Base-by-base conservation (phyloP, 2,113 vertebrate species). In the Thryonomys swinderianus region DNA sequence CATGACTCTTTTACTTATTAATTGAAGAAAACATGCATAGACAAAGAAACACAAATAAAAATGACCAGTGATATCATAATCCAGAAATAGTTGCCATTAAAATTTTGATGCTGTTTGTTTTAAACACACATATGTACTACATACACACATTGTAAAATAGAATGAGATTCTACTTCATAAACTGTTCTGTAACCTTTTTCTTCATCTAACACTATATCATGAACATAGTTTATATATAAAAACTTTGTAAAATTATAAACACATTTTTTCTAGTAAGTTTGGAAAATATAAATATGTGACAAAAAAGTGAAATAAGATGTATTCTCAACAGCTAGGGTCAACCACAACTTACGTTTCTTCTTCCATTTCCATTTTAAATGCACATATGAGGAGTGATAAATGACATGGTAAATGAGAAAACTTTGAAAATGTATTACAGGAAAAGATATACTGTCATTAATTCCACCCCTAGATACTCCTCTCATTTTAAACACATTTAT, bases 211-310 rank as follows among this genome's bases (percentile, higher is more conserved):
- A 48, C 45, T 64, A n/a, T 53, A 18, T 66, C 61, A 85, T 16
- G 3, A 90, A 9, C 37, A 57, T 87, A n/a, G 14, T 9, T 91
- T 74, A 62, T 62, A 84, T 83, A 86, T 76, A 91, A 80, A 94
- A 40, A 34, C 12, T 69, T 71, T 69, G 37, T 83, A 55, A 91
- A 85, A 64, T 37, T 81, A 16, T 27, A 85, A 82, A 42, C 9
- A 40, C 61, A 51, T 93, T 88, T 55, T 61, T 96, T 89, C 16
- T 45, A 71, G 62, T 61, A 95, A 88, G 57, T 83, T 95, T 66
- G 25, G 62, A 85, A 96, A 95, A 59, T 82, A 37, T 6, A 64
- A 88, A 94, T 64, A 83, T 12, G 12, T 48, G 92, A 86, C 27
- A 79, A 42, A 57, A 84, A 18, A 2, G 2, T 82, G 88, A 90